phyloP scores from a whole-genome alignment of 37 sponge, comb jelly and placozoan genomes.

The Beroe forskalii region DNA sequence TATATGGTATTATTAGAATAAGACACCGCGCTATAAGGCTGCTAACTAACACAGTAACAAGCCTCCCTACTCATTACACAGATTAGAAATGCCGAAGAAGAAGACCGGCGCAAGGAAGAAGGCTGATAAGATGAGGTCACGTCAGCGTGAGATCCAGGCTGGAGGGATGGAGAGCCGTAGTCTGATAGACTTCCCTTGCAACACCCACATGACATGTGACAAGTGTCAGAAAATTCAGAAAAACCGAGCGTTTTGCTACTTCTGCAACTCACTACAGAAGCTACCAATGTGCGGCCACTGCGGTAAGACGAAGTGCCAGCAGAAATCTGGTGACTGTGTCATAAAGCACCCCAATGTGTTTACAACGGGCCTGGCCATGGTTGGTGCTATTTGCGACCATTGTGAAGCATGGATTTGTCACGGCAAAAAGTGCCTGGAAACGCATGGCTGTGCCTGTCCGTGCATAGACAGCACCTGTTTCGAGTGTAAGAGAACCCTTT shows the following conservation, averaged over 20 bases:
- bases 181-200: slow-evolving; percentile 41
- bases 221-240: slow-evolving; percentile 91
- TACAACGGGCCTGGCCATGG: slow-evolving; percentile 86
- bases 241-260: slow-evolving; percentile 97
- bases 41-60: background rate
- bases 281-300: slow-evolving; percentile 90
- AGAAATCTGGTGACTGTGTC: slow-evolving; percentile 92
- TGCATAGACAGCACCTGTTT: slow-evolving; percentile 81
- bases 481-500: slow-evolving; percentile 88
- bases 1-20: background rate
- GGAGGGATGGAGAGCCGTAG: slow-evolving; percentile 50
- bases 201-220: slow-evolving; percentile 74
- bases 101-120: slow-evolving; percentile 94
- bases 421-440: slow-evolving; percentile 87
- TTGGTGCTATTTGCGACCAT: slow-evolving; percentile 99
- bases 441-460: slow-evolving; percentile 94
- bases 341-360: slow-evolving; percentile 83
- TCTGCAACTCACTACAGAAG: slow-evolving; percentile 83
- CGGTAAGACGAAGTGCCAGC: slow-evolving; percentile 97
- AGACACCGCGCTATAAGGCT: background rate
- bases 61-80: background rate
- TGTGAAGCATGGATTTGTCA: slow-evolving; percentile 99
- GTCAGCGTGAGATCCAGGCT: slow-evolving; percentile 82
- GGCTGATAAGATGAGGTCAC: slow-evolving; percentile 85
- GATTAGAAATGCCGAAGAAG: slow-evolving; percentile 90